Evolutionary conservation across 2,888 invertebrate genomes (phyloP), one percentile per base, ranked within the genome.

Genomic region (Acrobasis suavella): DNA sequence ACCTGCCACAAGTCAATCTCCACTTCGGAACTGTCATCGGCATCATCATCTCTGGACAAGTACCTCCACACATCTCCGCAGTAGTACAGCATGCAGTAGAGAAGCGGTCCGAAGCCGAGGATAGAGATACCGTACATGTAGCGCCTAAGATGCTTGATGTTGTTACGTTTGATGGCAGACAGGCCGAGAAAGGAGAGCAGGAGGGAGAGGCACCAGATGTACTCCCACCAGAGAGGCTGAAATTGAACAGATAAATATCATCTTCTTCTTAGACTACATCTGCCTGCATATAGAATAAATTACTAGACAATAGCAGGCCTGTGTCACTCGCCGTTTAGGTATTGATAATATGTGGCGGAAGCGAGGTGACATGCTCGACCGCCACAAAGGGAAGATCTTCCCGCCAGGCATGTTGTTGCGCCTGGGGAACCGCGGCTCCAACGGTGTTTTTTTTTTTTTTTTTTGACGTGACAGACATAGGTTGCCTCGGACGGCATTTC

Each of bases 141-240:
- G 73, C 95, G 94, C 73, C 95, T 93, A 87, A 98, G 94, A 56
- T 95, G 94, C 63, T 94, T 93, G 61, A 96, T 94, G 79, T 96
- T 95, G 90, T 98, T 99, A 72, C 95, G 95, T 74, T 97, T 96
- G 70, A 97, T 95, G 50, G 98, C 97, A 42, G 97, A 95, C 61
- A 98, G 92, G 7, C 97, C 98, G 64, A 98, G 91, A 85, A 98
- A 96, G 14, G 97, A 96, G 50, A 97, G 93, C 42, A 97, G 85
- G 64, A 98, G 91, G 73, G 98, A 98, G 22, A 95, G 87, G 72
- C 97, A 95, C 98, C 98, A 99, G 75, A 96, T 94, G 86, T 98
- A 98, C 87, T 99, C 98, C 98, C 98, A 99, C 90, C 95, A 94
- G 56, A 96, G 89, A 1, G 97, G 97, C 95, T 96, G 90, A 62